Conservation (phyloP, 1,140 invertebrate species). For the Amphibalanus amphitrite region DNA sequence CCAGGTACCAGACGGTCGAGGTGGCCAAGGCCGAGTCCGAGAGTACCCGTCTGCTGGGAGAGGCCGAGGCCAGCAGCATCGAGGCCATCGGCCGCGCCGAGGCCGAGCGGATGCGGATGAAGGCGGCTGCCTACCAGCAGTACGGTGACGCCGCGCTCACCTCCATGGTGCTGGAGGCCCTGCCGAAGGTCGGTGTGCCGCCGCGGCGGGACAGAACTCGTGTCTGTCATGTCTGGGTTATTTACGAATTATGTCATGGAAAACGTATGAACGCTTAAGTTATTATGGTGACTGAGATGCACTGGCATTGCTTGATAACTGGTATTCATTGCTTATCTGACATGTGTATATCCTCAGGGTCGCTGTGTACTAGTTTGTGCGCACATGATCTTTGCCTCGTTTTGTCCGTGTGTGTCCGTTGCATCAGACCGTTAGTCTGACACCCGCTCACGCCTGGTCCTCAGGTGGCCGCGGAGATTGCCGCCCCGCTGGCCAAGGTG, state of each 20-base stretch:
- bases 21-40: conserved; percentile 79
- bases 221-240: too few relatives aligned
- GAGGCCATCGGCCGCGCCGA: conserved; percentile 78
- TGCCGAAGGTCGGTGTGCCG: conserved; percentile 86
- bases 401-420: too few relatives aligned
- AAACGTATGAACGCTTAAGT: too few relatives aligned
- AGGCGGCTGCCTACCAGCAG: conserved; percentile 83
- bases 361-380: too few relatives aligned
- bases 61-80: conserved; percentile 75
- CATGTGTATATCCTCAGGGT: too few relatives aligned
- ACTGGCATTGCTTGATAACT: too few relatives aligned
- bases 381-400: too few relatives aligned
- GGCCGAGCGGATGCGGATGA: conserved; percentile 82
- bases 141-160: conserved; percentile 90
- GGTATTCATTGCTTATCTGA: too few relatives aligned
- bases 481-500: conserved; percentile 81
- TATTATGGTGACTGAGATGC: too few relatives aligned
- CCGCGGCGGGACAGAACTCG: too few relatives aligned
- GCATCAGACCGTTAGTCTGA: too few relatives aligned
- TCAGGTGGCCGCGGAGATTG: conserved; percentile 69
- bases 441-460: not conserved
- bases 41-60: conserved; percentile 68
- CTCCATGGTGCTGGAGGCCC: conserved; percentile 72
- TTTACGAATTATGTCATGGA: too few relatives aligned
- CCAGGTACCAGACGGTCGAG: conserved; percentile 69